Base-by-base conservation (phyloP, 2,113 vertebrate genomes). In the Colius striatus region DNA sequence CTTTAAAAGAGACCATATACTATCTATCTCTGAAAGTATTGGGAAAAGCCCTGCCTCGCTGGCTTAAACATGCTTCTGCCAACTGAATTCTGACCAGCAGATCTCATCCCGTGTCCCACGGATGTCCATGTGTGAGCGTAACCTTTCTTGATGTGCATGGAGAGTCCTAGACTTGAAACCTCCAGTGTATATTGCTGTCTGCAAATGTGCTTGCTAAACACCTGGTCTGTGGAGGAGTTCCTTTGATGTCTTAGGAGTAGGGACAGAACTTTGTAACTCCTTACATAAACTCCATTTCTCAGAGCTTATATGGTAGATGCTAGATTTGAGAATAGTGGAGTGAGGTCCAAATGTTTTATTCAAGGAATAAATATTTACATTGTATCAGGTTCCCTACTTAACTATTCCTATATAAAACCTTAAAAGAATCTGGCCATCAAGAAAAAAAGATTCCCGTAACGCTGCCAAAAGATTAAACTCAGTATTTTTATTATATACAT, bases 31-130 rank as follows among this genome's bases (percentile, higher is more conserved):
- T 48, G n/a, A 66, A 45, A 77, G 17, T 16, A 61, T 27, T 36
- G 29, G 13, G 71, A 55, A 71, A 79, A 81, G 25, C 3, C 5
- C 2, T 54, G 38, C 15, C 6, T 78, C 2, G 2, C 14, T 68
- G 41, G 6, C 26, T 55, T 79, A 47, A 81, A 60, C 3, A 1
- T 68, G 30, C 45, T 76, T n/a, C 45, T 8, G 4, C 57, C 5
- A 1, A 30, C 36, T 67, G 73, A 60, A 18, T 87, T 78, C 26
- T 43, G 23, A 34, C 36, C 26, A 2, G 22, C 32, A 51, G 10
- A n/a, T 71, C 16, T 77, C 23, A 80, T 30, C 16, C 25, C 20
- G 16, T 15, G 4, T 60, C 45, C 62, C 36, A 36, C 0, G 0
- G n/a, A 26, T 58, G 21, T 63, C 36, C 6, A 0, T 30, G 36